Evolutionary conservation across 2,888 invertebrate genomes (phyloP), one percentile per base, ranked within the genome.

Genomic region (Caenorhabditis macrosperma): DNA sequence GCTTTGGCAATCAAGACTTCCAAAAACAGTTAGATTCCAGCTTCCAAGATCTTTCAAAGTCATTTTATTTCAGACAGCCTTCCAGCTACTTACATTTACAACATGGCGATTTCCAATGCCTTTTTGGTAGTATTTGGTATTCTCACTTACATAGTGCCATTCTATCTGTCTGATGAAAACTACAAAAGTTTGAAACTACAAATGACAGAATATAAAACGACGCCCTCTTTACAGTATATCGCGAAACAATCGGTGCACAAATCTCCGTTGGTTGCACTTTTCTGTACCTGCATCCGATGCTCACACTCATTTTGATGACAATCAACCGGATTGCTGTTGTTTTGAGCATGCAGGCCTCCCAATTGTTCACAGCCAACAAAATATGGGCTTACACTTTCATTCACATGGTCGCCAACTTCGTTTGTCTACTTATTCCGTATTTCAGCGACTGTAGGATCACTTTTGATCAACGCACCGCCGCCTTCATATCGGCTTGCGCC

Each of bases 61-160:
- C 33, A 9, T 12, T 38, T 10, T 38, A 24, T 69, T 63, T 38
- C 57, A 72, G 72, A 72, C 38, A 17, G 63, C 7, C 76, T 76
- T 12, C 76, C 76, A 3, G 61, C 61, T 12, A 76, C 76, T 1
- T 76, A 67, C 30, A 76, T 76, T 20, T 76, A 76, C 55, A 76
- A 76, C 22, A 76, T 67, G 74, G 66, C 72, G 10, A 72, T 72
- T 22, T 72, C 72, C 1, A 72, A 72, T 28, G 72, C 72, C 3
- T 24, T 72, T 1, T 38, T 72, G 1, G 57, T 72, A n/a, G 46
- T 55, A 17, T 72, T 57, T 30, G 72, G 72, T 12, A 26, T 72
- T 9, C 22, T 35, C 35, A 57, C 64, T 7, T 72, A 72, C 64
- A 72, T 72, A 6, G 48, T 72, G 20, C 72, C 72, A 15, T 72